Percentiles rank a stretch among this genome's conserved stretches.
phyloP scores from a whole-genome alignment of 2,797 vertebrate species.

The Psittacula derbiana region DNA sequence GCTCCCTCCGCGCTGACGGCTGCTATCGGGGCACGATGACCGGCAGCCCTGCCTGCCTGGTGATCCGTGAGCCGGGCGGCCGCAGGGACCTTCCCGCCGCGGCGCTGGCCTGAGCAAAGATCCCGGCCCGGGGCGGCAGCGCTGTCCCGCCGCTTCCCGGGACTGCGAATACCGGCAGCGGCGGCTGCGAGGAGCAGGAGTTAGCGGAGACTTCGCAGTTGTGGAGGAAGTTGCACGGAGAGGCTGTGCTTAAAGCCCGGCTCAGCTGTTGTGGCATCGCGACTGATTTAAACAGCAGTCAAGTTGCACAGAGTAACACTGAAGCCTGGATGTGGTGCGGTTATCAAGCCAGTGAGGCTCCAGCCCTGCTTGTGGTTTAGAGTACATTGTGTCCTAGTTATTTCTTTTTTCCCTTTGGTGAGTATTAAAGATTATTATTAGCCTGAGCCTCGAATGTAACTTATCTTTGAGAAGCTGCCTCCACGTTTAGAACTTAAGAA shows the following conservation, averaged over 20 bases:
- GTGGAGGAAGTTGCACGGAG: not conserved
- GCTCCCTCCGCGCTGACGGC: not conserved
- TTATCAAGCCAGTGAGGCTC: not conserved
- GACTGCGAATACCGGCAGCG: not conserved
- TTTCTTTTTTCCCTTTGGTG: not conserved
- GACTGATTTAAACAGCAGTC: not conserved
- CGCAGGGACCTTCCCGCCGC: not conserved
- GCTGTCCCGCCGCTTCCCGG: not conserved
- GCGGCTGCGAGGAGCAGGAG: not conserved
- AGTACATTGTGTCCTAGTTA: not conserved
- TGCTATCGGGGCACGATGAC: not conserved
- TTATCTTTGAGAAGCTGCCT: not conserved
- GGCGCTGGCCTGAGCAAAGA: not conserved
- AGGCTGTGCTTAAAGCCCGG: not conserved
- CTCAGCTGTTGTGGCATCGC: not conserved
- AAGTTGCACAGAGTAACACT: not conserved
- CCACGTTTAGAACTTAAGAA: not conserved
- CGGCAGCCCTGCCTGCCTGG: not conserved
- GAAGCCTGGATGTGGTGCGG: not conserved
- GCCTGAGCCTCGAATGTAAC: not conserved
- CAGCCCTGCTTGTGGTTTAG: not conserved
- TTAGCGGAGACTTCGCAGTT: not conserved
- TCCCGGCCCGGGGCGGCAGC: not conserved
- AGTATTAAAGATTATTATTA: not conserved
- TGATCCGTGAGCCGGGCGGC: not conserved